phyloP scores from a whole-genome alignment of 2,113 vertebrate genomes.

The Xenus cinereus region DNA sequence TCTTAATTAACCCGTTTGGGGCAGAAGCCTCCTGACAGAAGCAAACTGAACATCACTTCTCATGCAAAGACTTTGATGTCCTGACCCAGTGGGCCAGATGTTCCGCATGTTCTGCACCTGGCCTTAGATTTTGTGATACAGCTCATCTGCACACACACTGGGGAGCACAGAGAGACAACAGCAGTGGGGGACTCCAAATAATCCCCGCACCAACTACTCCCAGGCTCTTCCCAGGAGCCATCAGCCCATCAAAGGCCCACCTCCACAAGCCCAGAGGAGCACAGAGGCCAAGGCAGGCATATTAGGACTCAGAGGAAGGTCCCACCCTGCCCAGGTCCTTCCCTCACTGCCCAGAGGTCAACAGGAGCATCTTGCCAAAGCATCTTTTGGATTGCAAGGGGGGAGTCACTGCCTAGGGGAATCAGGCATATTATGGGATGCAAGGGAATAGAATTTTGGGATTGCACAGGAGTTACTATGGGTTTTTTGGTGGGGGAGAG shows the following conservation, averaged over 20 bases:
- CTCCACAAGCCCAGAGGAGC: background rate
- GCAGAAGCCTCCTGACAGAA: background rate
- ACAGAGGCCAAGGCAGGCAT: background rate
- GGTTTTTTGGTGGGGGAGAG: fast-evolving
- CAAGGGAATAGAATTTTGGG: background rate
- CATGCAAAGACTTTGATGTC: background rate
- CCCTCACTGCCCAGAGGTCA: background rate
- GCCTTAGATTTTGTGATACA: background rate
- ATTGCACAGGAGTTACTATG: background rate
- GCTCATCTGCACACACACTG: background rate
- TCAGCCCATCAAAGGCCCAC: background rate
- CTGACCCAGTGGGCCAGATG: background rate
- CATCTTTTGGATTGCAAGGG: background rate
- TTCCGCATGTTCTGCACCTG: background rate
- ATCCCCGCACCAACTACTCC: background rate
- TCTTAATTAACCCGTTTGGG: background rate
- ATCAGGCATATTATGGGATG: background rate
- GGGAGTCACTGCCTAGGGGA: background rate
- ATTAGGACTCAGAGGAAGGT: background rate
- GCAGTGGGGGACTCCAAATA: background rate
- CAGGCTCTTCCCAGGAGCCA: background rate
- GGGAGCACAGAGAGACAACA: background rate
- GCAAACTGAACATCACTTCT: background rate
- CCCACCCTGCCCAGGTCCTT: background rate
- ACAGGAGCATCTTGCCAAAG: background rate